Evolutionary conservation across 1,140 invertebrate genomes (phyloP).

Genomic region (Eubasilissa regina): DNA sequence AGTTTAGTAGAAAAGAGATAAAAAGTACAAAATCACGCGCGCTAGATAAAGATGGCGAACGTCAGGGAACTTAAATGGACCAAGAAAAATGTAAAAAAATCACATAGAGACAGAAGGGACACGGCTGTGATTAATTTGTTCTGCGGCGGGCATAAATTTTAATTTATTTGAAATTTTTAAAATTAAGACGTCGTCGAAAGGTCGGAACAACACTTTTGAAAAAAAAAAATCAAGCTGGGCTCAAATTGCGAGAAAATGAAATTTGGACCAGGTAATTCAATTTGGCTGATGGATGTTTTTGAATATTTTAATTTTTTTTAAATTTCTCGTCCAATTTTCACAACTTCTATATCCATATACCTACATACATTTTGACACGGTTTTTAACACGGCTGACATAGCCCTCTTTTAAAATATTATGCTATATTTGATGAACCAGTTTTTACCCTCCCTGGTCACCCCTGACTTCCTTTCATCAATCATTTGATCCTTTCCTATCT

Average conservation of each 20-base stretch:
- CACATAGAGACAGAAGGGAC: constrained; percentile 56
- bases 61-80: constrained; percentile 4
- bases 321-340: too few relatives aligned
- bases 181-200: constrained; percentile 55
- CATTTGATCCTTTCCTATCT: too few relatives aligned
- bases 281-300: background rate
- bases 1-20: background rate
- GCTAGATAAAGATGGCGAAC: background rate
- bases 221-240: constrained; percentile 21
- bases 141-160: constrained; percentile 56
- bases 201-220: constrained; percentile 13
- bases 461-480: too few relatives aligned
- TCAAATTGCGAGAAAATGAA: constrained; percentile 39
- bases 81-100: constrained; percentile 48
- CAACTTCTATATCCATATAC: too few relatives aligned
- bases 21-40: background rate
- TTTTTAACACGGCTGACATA: too few relatives aligned
- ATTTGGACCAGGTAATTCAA: constrained; percentile 2
- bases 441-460: too few relatives aligned
- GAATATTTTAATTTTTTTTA: too few relatives aligned
- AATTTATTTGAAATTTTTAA: constrained; percentile 55
- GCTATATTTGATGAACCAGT: too few relatives aligned
- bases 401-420: too few relatives aligned
- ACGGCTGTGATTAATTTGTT: constrained; percentile 58
- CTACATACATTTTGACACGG: too few relatives aligned